These are phyloP conservation scores for Mionectes macconnelli DNA, from an alignment of 2,113 vertebrate species.

Conservation along the genomic window DNA sequence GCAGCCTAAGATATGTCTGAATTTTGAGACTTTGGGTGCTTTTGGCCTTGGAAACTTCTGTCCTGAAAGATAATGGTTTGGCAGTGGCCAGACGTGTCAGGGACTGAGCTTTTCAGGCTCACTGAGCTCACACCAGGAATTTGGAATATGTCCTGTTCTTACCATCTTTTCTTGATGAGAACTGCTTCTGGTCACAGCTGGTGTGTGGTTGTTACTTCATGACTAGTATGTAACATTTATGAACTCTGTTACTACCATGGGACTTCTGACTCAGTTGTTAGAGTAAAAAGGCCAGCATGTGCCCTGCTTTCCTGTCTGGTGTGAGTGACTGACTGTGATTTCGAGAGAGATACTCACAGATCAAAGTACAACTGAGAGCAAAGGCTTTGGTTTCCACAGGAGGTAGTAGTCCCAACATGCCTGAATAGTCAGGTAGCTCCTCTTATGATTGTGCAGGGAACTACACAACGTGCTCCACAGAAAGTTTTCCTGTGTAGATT, in stretches of 20 bases:
- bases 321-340: neutral
- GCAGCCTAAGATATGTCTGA: neutral
- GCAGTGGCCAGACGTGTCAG: neutral
- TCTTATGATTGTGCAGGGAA: neutral
- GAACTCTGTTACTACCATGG: neutral
- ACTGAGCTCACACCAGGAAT: neutral
- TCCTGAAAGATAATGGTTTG: neutral
- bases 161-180: neutral
- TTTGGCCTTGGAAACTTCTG: neutral
- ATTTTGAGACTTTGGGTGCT: neutral
- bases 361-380: neutral
- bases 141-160: neutral
- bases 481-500: neutral
- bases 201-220: neutral
- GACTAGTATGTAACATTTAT: neutral
- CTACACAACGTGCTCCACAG: fast-evolving
- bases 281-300: neutral
- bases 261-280: neutral
- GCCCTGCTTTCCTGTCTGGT: neutral
- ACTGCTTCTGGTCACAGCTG: neutral
- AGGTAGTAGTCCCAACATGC: neutral
- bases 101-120: neutral
- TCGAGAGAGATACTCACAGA: neutral
- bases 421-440: neutral
- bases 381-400: neutral